Base-by-base conservation (phyloP, 2,797 vertebrate genomes). In the Sebastes minor region DNA sequence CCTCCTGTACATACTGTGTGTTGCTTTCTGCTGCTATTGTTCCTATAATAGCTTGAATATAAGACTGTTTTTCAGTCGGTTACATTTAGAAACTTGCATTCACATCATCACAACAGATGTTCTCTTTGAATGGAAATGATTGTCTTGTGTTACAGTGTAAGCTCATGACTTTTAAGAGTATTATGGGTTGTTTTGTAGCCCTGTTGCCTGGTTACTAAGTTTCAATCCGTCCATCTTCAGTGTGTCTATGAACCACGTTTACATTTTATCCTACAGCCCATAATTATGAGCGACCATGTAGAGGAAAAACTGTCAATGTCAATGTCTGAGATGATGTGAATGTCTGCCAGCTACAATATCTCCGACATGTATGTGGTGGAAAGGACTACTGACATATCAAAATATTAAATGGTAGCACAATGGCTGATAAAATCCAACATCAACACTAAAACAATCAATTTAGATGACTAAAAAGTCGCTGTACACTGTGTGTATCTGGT, bases 1-100 rank as follows among this genome's bases (percentile, higher is more conserved):
- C 42, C 42, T 91, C 84, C 79, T 38, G 35, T 38, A 14, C 35
- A 92, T 90, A 83, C 42, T 62, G 52, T 25, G 25, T 2, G 30
- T 83, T 12, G 35, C 84, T 14, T 5, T 78, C 64, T 76, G 76
- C 72, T 63, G 46, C 23, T 18, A 6, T 74, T 33, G 23, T 52
- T 38, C 6, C 23, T 57, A 14, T 81, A 68, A 74, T 56, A 80
- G 75, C 32, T 23, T 7, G 12, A 59, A 25, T 28, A 22, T 12
- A 10, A 35, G 73, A 49, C 10, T 18, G 4, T 52, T 5, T 65
- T 14, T 49, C 59, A 12, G n/a, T 33, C 7, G 9, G 20, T 30
- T n/a, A 28, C 20, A 22, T 46, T 27, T 70, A 20, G 18, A 8
- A 52, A 25, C 20, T 18, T 3, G 11, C 28, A 3, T 7, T 42